These are phyloP conservation scores for Chesias legatella DNA, from an alignment of 2,888 invertebrate genomes.

Conservation along the genomic window DNA sequence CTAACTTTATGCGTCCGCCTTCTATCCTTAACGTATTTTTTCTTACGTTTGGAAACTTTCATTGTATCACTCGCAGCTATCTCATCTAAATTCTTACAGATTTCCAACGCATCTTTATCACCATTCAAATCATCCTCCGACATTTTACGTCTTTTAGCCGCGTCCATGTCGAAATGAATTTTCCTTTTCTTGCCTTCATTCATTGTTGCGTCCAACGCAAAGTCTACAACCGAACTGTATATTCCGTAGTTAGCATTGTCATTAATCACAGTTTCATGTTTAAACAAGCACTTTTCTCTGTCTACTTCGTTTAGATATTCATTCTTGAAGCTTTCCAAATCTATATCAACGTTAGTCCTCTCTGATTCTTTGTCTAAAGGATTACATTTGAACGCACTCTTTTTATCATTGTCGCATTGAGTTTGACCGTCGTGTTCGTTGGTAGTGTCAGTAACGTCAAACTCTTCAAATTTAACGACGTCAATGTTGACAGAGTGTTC, in stretches of 20 bases:
- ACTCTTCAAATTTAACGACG: conserved; percentile 39
- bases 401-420: conserved; percentile 30
- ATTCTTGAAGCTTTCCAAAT: conserved; percentile 59
- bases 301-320: conserved; percentile 55
- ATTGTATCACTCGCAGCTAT: no score
- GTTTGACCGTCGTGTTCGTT: no score
- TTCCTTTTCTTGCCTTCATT: conserved; percentile 12
- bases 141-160: conserved; percentile 15
- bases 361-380: conserved; percentile 42
- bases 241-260: no score
- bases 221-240: conserved; percentile 8
- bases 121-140: conserved; percentile 2
- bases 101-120: conserved; percentile 13
- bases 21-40: no score
- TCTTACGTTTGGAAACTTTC: no score
- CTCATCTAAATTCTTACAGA: no score
- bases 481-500: conserved; percentile 49
- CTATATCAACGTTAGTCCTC: conserved; percentile 41
- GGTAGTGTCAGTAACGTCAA: no score
- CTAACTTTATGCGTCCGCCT: no score
- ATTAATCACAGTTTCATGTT: no score
- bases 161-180: conserved; percentile 3
- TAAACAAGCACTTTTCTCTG: conserved; percentile 20
- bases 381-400: conserved; percentile 48
- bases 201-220: conserved; percentile 7